These are phyloP conservation scores for Poicephalus gulielmi DNA, from an alignment of 2,113 vertebrate genomes.

Conservation along the genomic window DNA sequence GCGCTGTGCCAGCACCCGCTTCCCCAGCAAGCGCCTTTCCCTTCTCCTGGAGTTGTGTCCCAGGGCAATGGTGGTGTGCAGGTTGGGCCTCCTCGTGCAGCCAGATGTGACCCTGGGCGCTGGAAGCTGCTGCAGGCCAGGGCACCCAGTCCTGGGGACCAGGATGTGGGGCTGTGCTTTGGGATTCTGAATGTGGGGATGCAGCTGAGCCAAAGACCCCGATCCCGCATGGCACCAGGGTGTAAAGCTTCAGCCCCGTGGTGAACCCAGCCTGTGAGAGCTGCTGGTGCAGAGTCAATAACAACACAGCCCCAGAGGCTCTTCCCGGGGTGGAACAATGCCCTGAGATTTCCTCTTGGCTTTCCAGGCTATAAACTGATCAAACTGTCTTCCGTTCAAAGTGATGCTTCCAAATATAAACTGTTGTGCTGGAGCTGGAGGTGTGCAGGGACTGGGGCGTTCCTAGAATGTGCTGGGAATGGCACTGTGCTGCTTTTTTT, in stretches of 20 bases:
- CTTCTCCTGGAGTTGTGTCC: not conserved
- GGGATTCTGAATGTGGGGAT: fast-evolving
- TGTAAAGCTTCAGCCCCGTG: fast-evolving
- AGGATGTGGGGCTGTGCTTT: not conserved
- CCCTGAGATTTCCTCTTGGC: not conserved
- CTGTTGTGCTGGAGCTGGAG: not conserved
- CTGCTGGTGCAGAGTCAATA: not conserved
- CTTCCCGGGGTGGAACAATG: not conserved
- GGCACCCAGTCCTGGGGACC: not conserved
- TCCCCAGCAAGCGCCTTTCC: not conserved
- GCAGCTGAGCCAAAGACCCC: fast-evolving
- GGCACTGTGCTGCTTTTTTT: fast-evolving
- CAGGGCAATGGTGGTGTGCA: fast-evolving
- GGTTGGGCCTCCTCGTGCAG: not conserved
- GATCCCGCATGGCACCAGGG: fast-evolving
- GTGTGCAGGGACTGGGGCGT: not conserved
- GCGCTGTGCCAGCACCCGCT: not conserved
- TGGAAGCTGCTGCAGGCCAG: not conserved
- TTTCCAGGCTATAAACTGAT: not conserved
- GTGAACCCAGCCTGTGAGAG: not conserved
- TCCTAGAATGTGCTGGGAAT: not conserved
- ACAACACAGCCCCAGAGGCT: not conserved
- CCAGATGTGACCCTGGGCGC: fast-evolving
- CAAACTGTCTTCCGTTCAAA: not conserved
- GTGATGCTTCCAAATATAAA: constrained; percentile 21